These are phyloP conservation scores for Pelobates fuscus DNA, from an alignment of 2,113 vertebrate species.

Conservation along the genomic window DNA sequence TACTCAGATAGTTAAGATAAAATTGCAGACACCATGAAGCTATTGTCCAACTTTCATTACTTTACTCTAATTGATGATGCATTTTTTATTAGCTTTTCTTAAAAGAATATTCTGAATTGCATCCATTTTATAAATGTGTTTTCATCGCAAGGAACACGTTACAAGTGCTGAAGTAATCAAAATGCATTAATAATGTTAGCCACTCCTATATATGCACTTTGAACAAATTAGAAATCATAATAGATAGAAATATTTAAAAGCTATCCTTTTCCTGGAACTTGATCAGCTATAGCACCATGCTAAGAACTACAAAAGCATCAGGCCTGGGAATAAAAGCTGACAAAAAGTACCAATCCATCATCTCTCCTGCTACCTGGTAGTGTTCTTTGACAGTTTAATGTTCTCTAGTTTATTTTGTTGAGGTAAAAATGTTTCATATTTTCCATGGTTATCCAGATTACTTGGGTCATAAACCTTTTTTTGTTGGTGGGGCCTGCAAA, in stretches of 20 bases:
- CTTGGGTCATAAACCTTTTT: constrained; percentile 28
- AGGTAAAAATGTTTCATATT: constrained; percentile 47
- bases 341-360: constrained; percentile 50
- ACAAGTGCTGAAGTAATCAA: constrained; percentile 13
- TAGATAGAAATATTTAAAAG: no score
- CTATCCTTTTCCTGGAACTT: constrained; percentile 19
- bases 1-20: no score
- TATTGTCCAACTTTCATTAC: no score
- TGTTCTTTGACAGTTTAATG: constrained; percentile 47
- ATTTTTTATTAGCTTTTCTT: no score
- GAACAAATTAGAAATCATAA: no score
- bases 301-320: constrained; percentile 24
- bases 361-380: constrained; percentile 25
- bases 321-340: constrained; percentile 23
- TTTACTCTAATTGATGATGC: no score
- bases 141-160: neutral
- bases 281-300: constrained; percentile 32
- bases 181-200: constrained; percentile 11
- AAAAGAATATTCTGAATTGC: neutral
- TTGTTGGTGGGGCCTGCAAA: constrained; percentile 8
- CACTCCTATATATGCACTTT: constrained; percentile 1
- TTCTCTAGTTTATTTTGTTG: constrained; percentile 42
- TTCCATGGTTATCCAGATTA: constrained; percentile 34
- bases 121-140: no score
- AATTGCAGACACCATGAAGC: no score